A percentile compares a stretch with the other conserved stretches of the same genome.
These are phyloP conservation scores for Macrotis lagotis DNA, from an alignment of 2,113 vertebrate species.

Conservation along the genomic window DNA sequence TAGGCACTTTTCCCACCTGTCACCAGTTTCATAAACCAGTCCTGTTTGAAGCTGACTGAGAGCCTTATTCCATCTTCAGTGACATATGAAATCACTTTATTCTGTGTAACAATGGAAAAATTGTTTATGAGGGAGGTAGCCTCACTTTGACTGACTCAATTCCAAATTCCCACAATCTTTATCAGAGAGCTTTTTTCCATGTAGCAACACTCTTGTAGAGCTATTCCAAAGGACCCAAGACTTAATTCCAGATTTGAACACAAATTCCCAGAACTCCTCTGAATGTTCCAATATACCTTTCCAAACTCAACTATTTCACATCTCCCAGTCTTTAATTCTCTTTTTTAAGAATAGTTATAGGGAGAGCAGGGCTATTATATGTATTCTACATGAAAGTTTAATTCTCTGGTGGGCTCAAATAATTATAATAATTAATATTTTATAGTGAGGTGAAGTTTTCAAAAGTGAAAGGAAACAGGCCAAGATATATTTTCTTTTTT, in stretches of 20 bases:
- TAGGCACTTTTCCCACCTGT: neutral
- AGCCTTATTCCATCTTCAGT: neutral
- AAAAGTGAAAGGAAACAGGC: neutral
- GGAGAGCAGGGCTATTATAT: neutral
- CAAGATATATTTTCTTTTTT: neutral
- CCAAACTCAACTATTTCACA: neutral
- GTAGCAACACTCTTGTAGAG: neutral
- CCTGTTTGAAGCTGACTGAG: neutral
- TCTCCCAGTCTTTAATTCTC: neutral
- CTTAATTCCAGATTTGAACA: neutral
- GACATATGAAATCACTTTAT: neutral
- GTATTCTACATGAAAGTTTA: neutral
- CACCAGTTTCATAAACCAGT: neutral
- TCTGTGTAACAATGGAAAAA: neutral
- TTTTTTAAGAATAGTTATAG: accelerated
- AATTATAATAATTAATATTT: neutral
- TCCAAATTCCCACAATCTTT: neutral
- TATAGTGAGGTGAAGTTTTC: neutral
- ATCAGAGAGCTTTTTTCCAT: neutral
- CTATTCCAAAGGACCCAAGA: neutral
- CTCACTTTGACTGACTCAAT: neutral
- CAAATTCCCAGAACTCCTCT: slow-evolving; percentile 8
- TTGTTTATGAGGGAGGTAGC: neutral
- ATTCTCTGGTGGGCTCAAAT: neutral
- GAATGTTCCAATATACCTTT: neutral